Evolutionary conservation across 2,888 invertebrate genomes (phyloP).

Genomic region (Drosophila nr. perissopoda): DNA sequence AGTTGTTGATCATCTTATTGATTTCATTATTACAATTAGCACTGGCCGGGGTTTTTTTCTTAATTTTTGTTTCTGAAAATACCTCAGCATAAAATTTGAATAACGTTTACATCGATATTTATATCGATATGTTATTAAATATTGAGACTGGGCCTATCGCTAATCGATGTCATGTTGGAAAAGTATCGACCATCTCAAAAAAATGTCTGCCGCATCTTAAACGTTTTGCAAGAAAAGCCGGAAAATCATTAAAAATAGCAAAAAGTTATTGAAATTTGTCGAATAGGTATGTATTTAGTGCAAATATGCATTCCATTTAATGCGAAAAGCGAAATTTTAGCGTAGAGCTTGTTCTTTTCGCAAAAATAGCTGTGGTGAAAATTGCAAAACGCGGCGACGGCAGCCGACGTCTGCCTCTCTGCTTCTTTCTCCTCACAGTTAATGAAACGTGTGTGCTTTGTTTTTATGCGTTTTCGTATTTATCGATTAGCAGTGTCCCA

Average conservation of each 20-base stretch:
- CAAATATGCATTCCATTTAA: not conserved
- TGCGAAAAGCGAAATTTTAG: not conserved
- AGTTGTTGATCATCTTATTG: constrained; percentile 36
- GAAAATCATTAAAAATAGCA: constrained; percentile 51
- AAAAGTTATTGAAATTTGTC: constrained; percentile 41
- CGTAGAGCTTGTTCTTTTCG: constrained; percentile 10
- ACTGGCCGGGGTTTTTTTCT: constrained; percentile 31
- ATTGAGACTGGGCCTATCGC: not conserved
- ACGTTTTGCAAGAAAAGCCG: constrained; percentile 68
- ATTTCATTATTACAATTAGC: constrained; percentile 53
- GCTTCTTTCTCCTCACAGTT: constrained; percentile 36
- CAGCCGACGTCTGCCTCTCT: constrained; percentile 52
- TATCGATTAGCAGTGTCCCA: constrained; percentile 37
- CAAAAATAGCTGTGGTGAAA: constrained; percentile 47
- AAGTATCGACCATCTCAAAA: constrained; percentile 49
- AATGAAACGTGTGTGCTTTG: constrained; percentile 39
- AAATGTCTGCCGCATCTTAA: constrained; percentile 75
- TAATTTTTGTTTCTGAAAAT: constrained; percentile 18
- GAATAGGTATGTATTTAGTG: constrained; percentile 48
- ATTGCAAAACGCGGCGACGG: constrained; percentile 56
- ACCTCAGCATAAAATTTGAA: not conserved
- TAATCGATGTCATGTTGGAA: constrained; percentile 20
- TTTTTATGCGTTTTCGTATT: constrained; percentile 34
- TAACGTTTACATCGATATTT: constrained; percentile 31
- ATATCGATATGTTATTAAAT: not conserved